Evolutionary conservation across 1,140 invertebrate species (phyloP).

Genomic region (Anastatus disparis): DNA sequence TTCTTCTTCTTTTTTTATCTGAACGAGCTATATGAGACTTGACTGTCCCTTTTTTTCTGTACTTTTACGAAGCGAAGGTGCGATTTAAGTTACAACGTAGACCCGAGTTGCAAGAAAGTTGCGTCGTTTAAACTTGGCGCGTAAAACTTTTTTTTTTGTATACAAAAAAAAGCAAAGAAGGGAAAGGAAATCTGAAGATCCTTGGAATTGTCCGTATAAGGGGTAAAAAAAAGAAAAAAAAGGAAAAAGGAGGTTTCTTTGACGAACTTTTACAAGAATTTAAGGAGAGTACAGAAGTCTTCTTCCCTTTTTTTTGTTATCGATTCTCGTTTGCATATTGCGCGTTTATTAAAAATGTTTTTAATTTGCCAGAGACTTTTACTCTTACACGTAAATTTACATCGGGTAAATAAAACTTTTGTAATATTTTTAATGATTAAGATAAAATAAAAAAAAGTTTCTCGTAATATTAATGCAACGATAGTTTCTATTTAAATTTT

Average conservation of each 20-base stretch:
- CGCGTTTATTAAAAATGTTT: neutral
- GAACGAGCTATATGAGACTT: too few species aligned
- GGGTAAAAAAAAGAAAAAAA: too few species aligned
- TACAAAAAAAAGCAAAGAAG: neutral
- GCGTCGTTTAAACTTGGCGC: constrained; percentile 34
- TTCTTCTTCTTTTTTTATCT: too few species aligned
- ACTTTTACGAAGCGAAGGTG: neutral
- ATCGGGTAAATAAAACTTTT: too few species aligned
- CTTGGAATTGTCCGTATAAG: constrained; percentile 17
- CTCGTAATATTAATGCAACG: too few species aligned
- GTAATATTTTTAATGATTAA: too few species aligned
- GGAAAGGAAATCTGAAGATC: neutral
- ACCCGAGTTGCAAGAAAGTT: constrained; percentile 8
- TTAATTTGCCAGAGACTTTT: neutral
- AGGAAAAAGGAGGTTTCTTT: too few species aligned
- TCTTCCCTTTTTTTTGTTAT: neutral
- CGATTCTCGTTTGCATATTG: neutral
- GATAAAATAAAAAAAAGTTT: too few species aligned
- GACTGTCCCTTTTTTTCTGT: too few species aligned
- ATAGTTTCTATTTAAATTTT: too few species aligned
- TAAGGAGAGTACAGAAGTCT: too few species aligned
- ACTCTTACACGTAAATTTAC: too few species aligned
- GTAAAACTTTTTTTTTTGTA: constrained; percentile 24
- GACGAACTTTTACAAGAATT: neutral
- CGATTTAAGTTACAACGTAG: constrained; percentile 18